Evolutionary conservation across 1,140 invertebrate genomes (phyloP).

Genomic region (Panagrolaimus sp.): DNA sequence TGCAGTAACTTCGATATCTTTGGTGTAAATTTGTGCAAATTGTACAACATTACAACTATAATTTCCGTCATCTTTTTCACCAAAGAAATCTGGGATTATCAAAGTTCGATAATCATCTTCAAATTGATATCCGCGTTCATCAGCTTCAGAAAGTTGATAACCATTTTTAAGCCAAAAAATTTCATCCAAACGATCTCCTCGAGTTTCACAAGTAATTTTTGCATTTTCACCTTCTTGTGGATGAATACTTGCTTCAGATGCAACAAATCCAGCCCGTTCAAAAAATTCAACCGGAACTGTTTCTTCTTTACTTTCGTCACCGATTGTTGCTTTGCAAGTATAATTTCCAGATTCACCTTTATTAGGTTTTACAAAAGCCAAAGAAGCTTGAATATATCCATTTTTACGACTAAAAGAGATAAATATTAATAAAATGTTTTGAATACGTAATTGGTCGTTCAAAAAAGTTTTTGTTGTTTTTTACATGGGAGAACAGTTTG

Average conservation of each 20-base stretch:
- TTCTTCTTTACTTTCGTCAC: constrained; percentile 11
- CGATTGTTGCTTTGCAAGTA: constrained; percentile 9
- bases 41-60: constrained; percentile 5
- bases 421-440: too few relatives aligned
- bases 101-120: constrained; percentile 7
- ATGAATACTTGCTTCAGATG: background rate
- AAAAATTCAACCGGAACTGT: background rate
- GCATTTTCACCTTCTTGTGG: constrained; percentile 10
- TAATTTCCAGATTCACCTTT: constrained; percentile 3
- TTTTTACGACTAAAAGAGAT: background rate
- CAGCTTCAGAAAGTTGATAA: background rate
- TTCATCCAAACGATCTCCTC: constrained; percentile 6
- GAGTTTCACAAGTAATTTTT: background rate
- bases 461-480: too few relatives aligned
- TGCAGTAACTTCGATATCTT: background rate
- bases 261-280: constrained; percentile 9
- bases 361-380: constrained; percentile 13
- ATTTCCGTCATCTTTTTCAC: constrained; percentile 10
- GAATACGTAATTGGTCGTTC: too few relatives aligned
- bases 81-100: constrained; percentile 4
- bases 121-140: background rate
- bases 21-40: constrained; percentile 11
- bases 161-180: constrained; percentile 8
- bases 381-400: constrained; percentile 9
- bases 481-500: too few relatives aligned